These are phyloP conservation scores for Leptinotarsa lineolata DNA, from an alignment of 1,140 invertebrate genomes.

Conservation along the genomic window DNA sequence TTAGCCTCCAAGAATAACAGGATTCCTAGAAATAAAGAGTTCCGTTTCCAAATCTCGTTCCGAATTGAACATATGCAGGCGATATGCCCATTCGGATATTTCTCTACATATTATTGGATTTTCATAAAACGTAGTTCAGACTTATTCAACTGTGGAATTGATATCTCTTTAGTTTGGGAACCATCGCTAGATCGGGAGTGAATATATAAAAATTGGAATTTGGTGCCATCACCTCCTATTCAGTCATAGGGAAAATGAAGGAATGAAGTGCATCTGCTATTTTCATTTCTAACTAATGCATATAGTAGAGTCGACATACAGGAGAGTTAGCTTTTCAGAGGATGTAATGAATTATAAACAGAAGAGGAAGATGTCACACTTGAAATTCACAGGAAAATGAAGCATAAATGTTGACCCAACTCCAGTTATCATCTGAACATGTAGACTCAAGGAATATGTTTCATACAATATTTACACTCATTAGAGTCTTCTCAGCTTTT, in stretches of 20 bases:
- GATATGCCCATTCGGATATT: not conserved
- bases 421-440: too few species aligned
- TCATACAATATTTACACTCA: too few species aligned
- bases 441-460: too few species aligned
- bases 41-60: not conserved
- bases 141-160: not conserved
- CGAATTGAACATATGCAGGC: constrained; percentile 11
- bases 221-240: not conserved
- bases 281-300: too few species aligned
- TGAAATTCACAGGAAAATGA: too few species aligned
- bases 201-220: not conserved
- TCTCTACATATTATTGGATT: constrained; percentile 17
- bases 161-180: constrained; percentile 3
- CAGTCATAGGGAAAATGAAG: not conserved
- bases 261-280: not conserved
- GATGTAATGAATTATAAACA: too few species aligned
- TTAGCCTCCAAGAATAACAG: not conserved
- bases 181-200: not conserved
- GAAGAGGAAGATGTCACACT: too few species aligned
- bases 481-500: too few species aligned
- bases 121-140: not conserved
- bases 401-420: too few species aligned
- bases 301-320: too few species aligned
- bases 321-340: too few species aligned
- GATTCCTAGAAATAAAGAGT: constrained; percentile 2